A percentile compares a stretch with the other conserved stretches of the same genome.
phyloP scores from a whole-genome alignment of 2,888 invertebrate species.

The Salpingus planirostris region DNA sequence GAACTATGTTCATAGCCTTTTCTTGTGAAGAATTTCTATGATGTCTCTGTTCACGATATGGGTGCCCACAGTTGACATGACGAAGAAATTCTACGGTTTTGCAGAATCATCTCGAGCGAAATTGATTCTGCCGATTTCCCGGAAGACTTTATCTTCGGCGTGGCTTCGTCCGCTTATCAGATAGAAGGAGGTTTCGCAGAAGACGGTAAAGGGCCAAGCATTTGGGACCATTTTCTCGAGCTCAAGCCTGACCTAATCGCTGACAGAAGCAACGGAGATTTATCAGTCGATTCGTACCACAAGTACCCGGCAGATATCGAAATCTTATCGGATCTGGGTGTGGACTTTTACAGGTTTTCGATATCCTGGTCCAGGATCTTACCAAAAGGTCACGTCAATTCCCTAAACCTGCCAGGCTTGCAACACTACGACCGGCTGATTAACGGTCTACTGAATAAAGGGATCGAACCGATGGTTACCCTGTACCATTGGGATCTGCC shows the following conservation, averaged over 20 bases:
- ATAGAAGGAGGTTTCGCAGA: constrained; percentile 52
- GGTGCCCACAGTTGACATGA: too few species aligned
- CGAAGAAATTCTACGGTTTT: too few species aligned
- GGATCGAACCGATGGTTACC: constrained; percentile 53
- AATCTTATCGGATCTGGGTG: constrained; percentile 54
- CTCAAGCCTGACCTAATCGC: constrained; percentile 44
- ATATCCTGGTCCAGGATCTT: constrained; percentile 69
- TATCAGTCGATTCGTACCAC: constrained; percentile 62
- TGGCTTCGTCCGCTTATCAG: constrained; percentile 53
- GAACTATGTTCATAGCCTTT: too few species aligned
- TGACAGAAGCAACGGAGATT: constrained; percentile 52
- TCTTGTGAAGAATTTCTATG: too few species aligned
- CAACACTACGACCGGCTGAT: constrained; percentile 71
- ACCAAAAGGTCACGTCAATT: constrained; percentile 57
- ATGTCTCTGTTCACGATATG: too few species aligned
- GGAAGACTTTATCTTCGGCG: constrained; percentile 50
- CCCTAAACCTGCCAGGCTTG: constrained; percentile 61
- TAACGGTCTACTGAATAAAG: constrained; percentile 50
- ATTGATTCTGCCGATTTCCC: too few species aligned
- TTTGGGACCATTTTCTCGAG: constrained; percentile 51
- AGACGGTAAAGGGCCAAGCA: constrained; percentile 49
- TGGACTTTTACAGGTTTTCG: constrained; percentile 62
- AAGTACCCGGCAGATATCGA: constrained; percentile 55
- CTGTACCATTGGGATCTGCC: constrained; percentile 47
- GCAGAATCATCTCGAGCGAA: too few species aligned